Base-by-base conservation (phyloP, 2,113 vertebrate genomes). In the Nothoprocta perdicaria region DNA sequence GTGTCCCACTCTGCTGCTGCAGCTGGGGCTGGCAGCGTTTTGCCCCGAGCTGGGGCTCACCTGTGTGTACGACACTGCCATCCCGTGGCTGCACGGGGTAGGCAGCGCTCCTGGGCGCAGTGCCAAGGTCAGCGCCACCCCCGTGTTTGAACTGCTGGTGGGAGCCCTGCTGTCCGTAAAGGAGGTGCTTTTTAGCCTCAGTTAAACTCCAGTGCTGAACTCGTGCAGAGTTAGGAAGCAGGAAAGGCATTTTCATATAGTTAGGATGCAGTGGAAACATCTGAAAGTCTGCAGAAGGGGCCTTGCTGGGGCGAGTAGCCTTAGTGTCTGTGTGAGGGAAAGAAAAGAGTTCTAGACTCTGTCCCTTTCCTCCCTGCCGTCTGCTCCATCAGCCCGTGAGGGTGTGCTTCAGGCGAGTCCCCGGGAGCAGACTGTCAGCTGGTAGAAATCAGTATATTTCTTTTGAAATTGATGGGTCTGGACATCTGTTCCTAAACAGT, bases 1-100 rank as follows among this genome's bases (percentile, higher is more conserved):
- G 98, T 98, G 76, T 98, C 98, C 95, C 97, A 97, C 95, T 98
- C 97, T 15, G 97, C 97, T 7, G 98, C 97, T 80, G 97, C 97
- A 7, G 93, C 31, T 97, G 98, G 48, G 97, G 96, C 80, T 98
- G 98, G 98, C 97, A 98, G 94, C 98, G 98, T 95, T 98, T 98
- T 87, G 98, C 98, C 94, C 97, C 5, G 98, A 98, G 88, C 91
- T 98, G 84, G 97, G 96, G 72, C 96, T 98, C 88, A 98, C 98
- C 55, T 98, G 98, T 71, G 97, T 98, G 50, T 98, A 98, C 6
- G 97, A 98, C 65, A 98, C 97, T 0, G 97, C 98, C n/a, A 97
- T 98, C 89, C 89, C 98, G 40, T 98, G 98, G 98, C 98, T 97
- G 90, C 98, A 98, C 2, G 97, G 98, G 46, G 96, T 98, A 21